phyloP scores from a whole-genome alignment of 2,888 invertebrate species.

The Gibbula magus region DNA sequence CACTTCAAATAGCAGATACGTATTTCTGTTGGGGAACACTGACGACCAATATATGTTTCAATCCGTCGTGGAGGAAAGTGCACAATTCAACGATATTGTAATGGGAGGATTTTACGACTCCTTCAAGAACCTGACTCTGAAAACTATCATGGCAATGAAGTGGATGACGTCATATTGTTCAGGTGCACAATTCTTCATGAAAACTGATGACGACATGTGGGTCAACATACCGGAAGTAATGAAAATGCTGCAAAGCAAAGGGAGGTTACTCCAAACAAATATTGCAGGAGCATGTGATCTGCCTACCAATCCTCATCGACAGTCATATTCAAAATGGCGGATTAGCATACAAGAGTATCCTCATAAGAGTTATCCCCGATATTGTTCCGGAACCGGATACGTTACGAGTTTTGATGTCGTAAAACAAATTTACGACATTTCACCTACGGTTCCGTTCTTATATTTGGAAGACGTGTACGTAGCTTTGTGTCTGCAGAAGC shows the following conservation, averaged over 20 bases:
- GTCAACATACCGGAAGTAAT: constrained; percentile 39
- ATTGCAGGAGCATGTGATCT: constrained; percentile 50
- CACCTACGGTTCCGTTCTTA: constrained; percentile 60
- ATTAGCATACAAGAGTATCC: constrained; percentile 54
- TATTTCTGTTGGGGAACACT: constrained; percentile 42
- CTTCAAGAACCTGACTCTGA: constrained; percentile 43
- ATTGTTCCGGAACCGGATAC: constrained; percentile 64
- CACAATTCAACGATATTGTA: constrained; percentile 37
- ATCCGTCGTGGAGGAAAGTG: constrained; percentile 32
- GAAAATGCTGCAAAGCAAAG: constrained; percentile 5
- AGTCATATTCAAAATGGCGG: constrained; percentile 59
- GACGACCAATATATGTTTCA: constrained; percentile 6
- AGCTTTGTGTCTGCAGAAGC: constrained; percentile 49
- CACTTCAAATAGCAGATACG: constrained; percentile 36
- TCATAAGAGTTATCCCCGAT: constrained; percentile 52
- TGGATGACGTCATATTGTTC: constrained; percentile 38
- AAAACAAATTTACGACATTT: constrained; percentile 48
- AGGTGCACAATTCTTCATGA: constrained; percentile 46
- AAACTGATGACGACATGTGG: constrained; percentile 64
- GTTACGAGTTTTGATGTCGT: constrained; percentile 55
- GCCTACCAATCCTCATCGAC: constrained; percentile 45
- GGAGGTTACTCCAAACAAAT: constrained; percentile 31
- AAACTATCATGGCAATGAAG: constrained; percentile 43
- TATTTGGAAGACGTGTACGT: constrained; percentile 65
- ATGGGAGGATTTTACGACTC: constrained; percentile 40